Conservation (phyloP, 1,140 invertebrate species). For the Neodiprion lecontei region DNA sequence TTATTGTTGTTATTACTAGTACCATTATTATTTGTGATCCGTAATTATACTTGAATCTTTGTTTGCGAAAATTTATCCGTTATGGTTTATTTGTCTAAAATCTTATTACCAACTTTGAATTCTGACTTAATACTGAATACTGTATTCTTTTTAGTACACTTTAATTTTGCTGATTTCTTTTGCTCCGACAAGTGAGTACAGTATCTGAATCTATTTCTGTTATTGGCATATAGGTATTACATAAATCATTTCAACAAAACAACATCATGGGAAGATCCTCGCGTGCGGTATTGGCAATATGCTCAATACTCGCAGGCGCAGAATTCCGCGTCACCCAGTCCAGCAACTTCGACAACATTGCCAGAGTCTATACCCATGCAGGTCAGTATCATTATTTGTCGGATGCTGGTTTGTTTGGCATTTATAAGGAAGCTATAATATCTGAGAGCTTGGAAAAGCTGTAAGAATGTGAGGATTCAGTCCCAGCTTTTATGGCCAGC, state of each 20-base stretch:
- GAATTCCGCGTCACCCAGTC: slow-evolving; percentile 54
- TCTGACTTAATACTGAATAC: too few relatives aligned
- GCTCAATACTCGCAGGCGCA: slow-evolving; percentile 53
- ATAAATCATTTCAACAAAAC: slow-evolving; percentile 77
- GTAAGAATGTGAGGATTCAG: neutral
- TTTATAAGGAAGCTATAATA: slow-evolving; percentile 38
- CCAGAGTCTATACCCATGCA: slow-evolving; percentile 66
- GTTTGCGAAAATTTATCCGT: too few relatives aligned
- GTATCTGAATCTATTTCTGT: slow-evolving; percentile 16
- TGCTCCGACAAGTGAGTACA: too few relatives aligned
- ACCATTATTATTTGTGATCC: too few relatives aligned
- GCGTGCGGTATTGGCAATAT: slow-evolving; percentile 66
- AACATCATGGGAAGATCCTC: slow-evolving; percentile 74
- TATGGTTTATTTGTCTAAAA: too few relatives aligned
- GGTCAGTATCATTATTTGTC: slow-evolving; percentile 48
- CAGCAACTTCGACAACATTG: slow-evolving; percentile 58
- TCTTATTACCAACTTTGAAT: too few relatives aligned
- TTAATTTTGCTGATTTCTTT: too few relatives aligned
- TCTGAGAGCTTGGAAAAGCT: neutral
- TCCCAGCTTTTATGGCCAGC: too few relatives aligned
- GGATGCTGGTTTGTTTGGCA: slow-evolving; percentile 37
- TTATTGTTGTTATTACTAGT: too few relatives aligned
- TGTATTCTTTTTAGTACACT: too few relatives aligned
- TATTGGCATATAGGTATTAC: slow-evolving; percentile 68
- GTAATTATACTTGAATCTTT: too few relatives aligned